A percentile compares a stretch with the other conserved stretches of the same genome.
Conservation (phyloP, 2,113 vertebrate species). For the Pseudolaguvia tuberculata region DNA sequence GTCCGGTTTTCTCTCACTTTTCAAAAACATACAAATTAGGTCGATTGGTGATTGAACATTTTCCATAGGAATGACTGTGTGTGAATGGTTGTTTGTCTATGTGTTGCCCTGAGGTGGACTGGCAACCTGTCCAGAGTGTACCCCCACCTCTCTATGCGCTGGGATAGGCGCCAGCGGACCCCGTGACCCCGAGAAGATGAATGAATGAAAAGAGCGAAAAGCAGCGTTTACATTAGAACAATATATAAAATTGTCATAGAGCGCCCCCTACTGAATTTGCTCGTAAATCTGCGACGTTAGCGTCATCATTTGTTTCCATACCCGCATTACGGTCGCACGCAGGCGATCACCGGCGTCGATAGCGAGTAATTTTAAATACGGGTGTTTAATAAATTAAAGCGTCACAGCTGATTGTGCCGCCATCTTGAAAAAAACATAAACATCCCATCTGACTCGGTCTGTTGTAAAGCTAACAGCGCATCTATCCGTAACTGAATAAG, state of each 20-base stretch:
- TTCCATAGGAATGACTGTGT: too few species aligned
- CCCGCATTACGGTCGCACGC: neutral
- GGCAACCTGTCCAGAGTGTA: too few species aligned
- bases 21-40: too few species aligned
- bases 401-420: constrained; percentile 68
- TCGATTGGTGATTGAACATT: too few species aligned
- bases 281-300: too few species aligned
- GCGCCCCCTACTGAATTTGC: neutral
- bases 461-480: neutral
- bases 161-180: too few species aligned
- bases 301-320: neutral
- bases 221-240: too few species aligned
- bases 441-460: constrained; percentile 39
- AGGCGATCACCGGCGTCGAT: rapidly evolving
- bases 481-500: neutral
- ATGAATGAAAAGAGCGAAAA: neutral
- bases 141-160: too few species aligned
- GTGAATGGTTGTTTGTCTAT: too few species aligned
- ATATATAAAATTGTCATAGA: neutral
- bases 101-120: too few species aligned
- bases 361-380: neutral
- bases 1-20: too few species aligned
- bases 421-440: constrained; percentile 73
- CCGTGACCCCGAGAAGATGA: too few species aligned
- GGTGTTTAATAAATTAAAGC: constrained; percentile 18